phyloP scores from a whole-genome alignment of 1,140 invertebrate species.

The Macrobrachium rosenbergii region DNA sequence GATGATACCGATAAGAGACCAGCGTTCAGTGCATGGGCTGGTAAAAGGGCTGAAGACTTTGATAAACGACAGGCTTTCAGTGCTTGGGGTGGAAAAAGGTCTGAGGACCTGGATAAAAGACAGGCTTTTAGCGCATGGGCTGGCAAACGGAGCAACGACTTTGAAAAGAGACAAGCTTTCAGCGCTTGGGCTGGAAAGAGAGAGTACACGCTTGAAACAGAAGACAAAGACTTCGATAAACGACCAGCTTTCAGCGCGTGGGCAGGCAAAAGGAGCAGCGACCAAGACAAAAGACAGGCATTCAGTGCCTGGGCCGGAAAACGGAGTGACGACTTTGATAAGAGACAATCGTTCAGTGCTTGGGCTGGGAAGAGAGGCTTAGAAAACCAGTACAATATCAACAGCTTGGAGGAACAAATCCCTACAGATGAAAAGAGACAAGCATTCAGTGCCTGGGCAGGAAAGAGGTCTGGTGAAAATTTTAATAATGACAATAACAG shows the following conservation, averaged over 20 bases:
- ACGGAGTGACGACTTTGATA: background rate
- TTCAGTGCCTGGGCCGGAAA: slow-evolving; percentile 44
- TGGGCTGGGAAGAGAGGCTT: background rate
- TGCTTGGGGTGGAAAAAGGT: slow-evolving; percentile 31
- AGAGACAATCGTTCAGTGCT: slow-evolving; percentile 8
- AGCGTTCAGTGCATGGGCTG: slow-evolving; percentile 36
- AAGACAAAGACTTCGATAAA: background rate
- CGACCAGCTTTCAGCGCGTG: background rate
- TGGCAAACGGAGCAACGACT: background rate
- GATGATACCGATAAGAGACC: slow-evolving; percentile 9
- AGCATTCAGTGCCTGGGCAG: background rate
- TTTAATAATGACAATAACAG: no score
- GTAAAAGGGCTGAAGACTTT: background rate
- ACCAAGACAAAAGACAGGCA: background rate
- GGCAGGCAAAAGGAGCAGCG: background rate
- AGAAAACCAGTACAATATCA: no score
- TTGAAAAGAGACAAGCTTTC: slow-evolving; percentile 42
- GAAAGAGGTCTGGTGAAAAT: background rate
- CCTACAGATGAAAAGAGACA: background rate
- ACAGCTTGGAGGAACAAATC: background rate
- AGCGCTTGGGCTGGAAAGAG: slow-evolving; percentile 34
- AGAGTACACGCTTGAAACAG: no score
- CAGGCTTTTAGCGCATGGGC: background rate
- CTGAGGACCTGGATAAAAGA: background rate
- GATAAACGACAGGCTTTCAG: slow-evolving; percentile 7